Percentiles rank a stretch among this genome's conserved stretches.
Conservation (phyloP, 2,113 vertebrate species). For the Acanthisitta chloris region DNA sequence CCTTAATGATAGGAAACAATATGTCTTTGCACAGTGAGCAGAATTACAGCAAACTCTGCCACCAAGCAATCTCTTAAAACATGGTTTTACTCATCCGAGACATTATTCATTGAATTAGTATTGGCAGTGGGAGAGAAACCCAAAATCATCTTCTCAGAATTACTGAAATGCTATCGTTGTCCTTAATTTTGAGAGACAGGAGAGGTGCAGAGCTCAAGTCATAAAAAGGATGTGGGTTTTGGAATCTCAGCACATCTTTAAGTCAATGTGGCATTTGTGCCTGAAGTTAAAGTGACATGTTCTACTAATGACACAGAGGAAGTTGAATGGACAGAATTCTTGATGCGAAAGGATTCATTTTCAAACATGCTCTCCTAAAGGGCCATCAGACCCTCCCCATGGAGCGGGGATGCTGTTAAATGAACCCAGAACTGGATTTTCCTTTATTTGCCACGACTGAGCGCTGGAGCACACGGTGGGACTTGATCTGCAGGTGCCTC, state of each 20-base stretch:
- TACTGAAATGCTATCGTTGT: not conserved
- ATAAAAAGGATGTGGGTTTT: not conserved
- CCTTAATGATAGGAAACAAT: slow-evolving; percentile 38
- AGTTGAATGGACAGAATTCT: not conserved
- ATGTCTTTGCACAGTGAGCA: slow-evolving; percentile 19
- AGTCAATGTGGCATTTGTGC: not conserved
- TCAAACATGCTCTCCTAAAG: not conserved
- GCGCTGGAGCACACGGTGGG: rapidly evolving
- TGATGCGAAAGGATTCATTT: not conserved
- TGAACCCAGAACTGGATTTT: rapidly evolving
- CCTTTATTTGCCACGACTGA: rapidly evolving
- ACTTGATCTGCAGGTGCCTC: rapidly evolving
- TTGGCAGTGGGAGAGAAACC: not conserved
- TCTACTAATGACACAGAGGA: not conserved
- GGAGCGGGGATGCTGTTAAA: rapidly evolving
- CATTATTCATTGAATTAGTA: not conserved
- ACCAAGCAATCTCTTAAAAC: not conserved
- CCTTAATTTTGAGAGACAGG: not conserved
- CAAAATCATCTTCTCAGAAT: not conserved
- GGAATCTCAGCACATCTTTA: not conserved
- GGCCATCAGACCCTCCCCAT: not conserved
- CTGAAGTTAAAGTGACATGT: not conserved
- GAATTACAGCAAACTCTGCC: not conserved
- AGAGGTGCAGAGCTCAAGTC: not conserved
- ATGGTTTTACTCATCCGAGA: not conserved